Percentiles rank a stretch among this genome's conserved stretches.
These are phyloP conservation scores for Leucosticte australis DNA, from an alignment of 2,113 vertebrate species.

Conservation along the genomic window DNA sequence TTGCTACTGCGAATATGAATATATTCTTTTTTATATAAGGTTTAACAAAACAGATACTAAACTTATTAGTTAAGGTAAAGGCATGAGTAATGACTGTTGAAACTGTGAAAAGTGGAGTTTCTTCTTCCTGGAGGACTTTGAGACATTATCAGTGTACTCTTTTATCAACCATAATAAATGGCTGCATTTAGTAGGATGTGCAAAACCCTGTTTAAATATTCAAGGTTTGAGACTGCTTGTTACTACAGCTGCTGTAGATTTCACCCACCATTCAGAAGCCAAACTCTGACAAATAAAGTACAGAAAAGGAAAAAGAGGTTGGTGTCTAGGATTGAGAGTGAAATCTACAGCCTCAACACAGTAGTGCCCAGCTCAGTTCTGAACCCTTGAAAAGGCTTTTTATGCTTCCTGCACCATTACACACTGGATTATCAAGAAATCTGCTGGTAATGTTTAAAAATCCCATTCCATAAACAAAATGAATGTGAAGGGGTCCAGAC, in stretches of 20 bases:
- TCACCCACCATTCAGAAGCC: not conserved
- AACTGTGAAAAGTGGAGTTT: conserved; percentile 1
- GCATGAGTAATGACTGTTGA: not conserved
- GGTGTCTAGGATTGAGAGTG: not conserved
- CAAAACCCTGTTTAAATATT: conserved; percentile 37
- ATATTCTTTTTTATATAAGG: not conserved
- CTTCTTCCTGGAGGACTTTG: conserved; percentile 3
- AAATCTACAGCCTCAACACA: not conserved
- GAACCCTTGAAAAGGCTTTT: conserved; percentile 41
- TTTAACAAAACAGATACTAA: not conserved
- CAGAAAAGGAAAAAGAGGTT: not conserved
- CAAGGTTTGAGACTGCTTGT: not conserved
- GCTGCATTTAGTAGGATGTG: conserved; percentile 18
- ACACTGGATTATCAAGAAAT: not conserved
- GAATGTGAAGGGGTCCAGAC: not conserved
- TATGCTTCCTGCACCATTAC: conserved; percentile 7
- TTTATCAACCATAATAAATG: conserved; percentile 41
- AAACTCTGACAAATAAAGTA: conserved; percentile 5
- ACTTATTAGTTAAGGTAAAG: not conserved
- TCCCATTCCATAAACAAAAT: conserved; percentile 25
- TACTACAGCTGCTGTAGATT: conserved; percentile 18
- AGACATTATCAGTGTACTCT: not conserved
- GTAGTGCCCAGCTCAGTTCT: not conserved
- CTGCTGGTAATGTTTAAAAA: conserved; percentile 32
- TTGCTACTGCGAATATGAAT: not conserved